Percentiles rank a stretch among this genome's conserved stretches.
These are phyloP conservation scores for Darevskia nairensis DNA, from an alignment of 2,797 vertebrate species.

Conservation along the genomic window DNA sequence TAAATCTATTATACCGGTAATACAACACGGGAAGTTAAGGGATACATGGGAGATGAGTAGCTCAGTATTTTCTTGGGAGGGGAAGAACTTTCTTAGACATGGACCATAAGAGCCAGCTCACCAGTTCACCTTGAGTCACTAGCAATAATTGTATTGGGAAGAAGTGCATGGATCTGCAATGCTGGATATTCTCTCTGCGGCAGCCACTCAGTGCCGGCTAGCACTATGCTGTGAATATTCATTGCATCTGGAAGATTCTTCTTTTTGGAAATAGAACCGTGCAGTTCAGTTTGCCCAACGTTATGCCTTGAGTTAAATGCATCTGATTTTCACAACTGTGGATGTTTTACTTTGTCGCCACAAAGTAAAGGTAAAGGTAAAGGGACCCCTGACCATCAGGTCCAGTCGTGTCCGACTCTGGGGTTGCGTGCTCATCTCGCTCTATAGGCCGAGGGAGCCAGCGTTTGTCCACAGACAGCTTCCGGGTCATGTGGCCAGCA, in stretches of 20 bases:
- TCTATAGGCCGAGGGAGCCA: no score
- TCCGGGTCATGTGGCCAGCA: no score
- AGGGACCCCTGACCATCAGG: no score
- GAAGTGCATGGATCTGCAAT: background rate
- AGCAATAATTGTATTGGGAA: background rate
- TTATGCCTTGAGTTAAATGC: background rate
- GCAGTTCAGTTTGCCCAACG: background rate
- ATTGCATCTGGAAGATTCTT: background rate
- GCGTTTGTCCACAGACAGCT: no score
- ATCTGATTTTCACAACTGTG: background rate
- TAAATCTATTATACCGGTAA: background rate
- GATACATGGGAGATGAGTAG: background rate
- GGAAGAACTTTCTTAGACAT: background rate
- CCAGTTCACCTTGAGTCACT: background rate
- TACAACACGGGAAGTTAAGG: background rate
- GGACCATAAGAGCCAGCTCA: background rate
- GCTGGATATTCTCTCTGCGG: background rate
- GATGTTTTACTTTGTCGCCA: background rate
- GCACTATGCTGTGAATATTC: background rate
- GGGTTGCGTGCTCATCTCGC: no score
- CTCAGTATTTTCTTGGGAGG: no score
- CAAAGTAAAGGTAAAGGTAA: no score
- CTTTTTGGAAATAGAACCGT: background rate
- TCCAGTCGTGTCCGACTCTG: no score
- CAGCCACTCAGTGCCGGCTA: background rate